Conservation (phyloP, 2,888 invertebrate genomes). For the Drosophila subquinaria region DNA sequence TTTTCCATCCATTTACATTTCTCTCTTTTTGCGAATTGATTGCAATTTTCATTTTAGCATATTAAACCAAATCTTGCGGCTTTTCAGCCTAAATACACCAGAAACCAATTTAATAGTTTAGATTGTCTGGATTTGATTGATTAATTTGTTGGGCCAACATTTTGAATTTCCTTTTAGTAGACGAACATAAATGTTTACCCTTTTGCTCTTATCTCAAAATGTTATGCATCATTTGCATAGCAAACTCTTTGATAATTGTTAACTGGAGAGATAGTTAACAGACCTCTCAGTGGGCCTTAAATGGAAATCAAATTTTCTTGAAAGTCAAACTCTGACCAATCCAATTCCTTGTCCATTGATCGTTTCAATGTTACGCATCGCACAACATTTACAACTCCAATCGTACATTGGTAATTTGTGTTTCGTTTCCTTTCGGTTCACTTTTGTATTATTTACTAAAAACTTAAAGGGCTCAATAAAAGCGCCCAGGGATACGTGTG, state of each 20-base stretch:
- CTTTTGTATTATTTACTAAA: conserved; percentile 76
- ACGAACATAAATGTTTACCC: background rate
- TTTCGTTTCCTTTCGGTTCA: conserved; percentile 31
- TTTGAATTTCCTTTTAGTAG: conserved; percentile 1
- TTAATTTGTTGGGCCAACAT: conserved; percentile 26
- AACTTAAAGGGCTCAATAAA: conserved; percentile 79
- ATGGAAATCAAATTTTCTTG: conserved; percentile 70
- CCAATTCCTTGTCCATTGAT: conserved; percentile 64
- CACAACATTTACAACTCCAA: conserved; percentile 57
- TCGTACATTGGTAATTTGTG: conserved; percentile 69
- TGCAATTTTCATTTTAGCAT: conserved; percentile 55
- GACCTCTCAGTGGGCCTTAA: conserved; percentile 37
- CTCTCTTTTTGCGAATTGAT: conserved; percentile 33
- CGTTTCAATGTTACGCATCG: conserved; percentile 62
- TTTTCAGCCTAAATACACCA: conserved; percentile 40
- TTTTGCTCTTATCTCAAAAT: conserved; percentile 25
- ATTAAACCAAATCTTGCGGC: conserved; percentile 54
- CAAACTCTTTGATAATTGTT: conserved; percentile 55
- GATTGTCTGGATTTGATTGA: conserved; percentile 31
- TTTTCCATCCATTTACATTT: conserved; percentile 3
- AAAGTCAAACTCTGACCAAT: conserved; percentile 32
- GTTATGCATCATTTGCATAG: conserved; percentile 70
- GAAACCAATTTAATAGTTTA: conserved; percentile 11
- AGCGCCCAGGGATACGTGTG: conserved; percentile 70
- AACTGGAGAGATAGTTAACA: conserved; percentile 31